These are phyloP conservation scores for Leptinotarsa haldemani DNA, from an alignment of 2,888 invertebrate species.

Conservation along the genomic window DNA sequence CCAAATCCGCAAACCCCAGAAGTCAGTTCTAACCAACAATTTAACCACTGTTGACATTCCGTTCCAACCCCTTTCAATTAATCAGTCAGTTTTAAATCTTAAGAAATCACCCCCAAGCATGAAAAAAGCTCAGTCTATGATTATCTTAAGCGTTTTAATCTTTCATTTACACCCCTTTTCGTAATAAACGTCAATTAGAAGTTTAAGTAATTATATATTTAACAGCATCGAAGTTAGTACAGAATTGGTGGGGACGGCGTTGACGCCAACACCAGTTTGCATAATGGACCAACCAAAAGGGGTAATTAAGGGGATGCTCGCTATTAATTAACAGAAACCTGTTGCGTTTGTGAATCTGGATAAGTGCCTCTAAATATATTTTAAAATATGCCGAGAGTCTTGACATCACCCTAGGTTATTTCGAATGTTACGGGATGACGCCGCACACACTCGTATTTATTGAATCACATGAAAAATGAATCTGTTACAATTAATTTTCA, in stretches of 20 bases:
- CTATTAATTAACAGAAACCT: conserved; percentile 66
- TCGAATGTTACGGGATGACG: conserved; percentile 21
- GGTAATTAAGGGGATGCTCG: conserved; percentile 66
- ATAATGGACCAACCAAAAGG: conserved; percentile 66
- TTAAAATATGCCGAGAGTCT: conserved; percentile 43
- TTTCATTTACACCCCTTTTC: conserved; percentile 64
- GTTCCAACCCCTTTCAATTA: conserved; percentile 62
- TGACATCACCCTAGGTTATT: conserved; percentile 4
- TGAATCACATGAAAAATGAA: conserved; percentile 21
- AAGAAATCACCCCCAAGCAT: conserved; percentile 60
- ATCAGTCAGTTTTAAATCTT: conserved; percentile 60
- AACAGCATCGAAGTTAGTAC: conserved; percentile 49
- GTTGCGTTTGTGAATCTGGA: conserved; percentile 59
- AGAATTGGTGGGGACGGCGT: conserved; percentile 47
- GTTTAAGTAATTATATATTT: conserved; percentile 65
- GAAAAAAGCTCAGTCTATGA: conserved; percentile 57
- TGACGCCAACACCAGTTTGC: conserved; percentile 58
- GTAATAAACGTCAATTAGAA: conserved; percentile 66
- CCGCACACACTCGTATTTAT: conserved; percentile 25
- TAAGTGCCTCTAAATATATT: conserved; percentile 51
- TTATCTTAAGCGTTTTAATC: conserved; percentile 63
- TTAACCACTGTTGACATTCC: conserved; percentile 58
- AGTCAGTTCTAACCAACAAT: conserved; percentile 52
- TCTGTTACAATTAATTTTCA: too few relatives aligned
- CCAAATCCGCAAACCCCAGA: conserved; percentile 37